Percentiles rank a stretch among this genome's conserved stretches.
Conservation (phyloP, 2,888 invertebrate species). For the Helobdella robusta region DNA sequence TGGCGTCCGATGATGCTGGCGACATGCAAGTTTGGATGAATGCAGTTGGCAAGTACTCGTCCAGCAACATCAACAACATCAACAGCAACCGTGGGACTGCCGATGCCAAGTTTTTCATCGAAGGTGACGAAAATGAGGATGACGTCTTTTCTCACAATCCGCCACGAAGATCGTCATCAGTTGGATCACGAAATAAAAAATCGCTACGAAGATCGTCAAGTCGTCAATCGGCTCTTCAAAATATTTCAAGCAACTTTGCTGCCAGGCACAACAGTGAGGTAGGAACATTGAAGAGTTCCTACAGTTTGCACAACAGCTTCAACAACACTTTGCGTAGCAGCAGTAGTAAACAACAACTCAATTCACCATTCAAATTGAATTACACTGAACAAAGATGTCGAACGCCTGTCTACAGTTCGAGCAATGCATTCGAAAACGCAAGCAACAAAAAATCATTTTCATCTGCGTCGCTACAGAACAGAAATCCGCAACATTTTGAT, state of each 20-base stretch:
- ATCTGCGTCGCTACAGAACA: too few relatives aligned
- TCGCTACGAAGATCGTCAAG: background rate
- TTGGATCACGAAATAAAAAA: too few relatives aligned
- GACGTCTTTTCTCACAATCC: too few relatives aligned
- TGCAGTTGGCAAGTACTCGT: background rate
- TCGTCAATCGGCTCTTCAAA: too few relatives aligned
- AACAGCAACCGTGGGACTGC: background rate
- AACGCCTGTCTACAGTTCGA: constrained; percentile 16
- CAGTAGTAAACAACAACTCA: background rate
- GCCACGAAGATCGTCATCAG: too few relatives aligned
- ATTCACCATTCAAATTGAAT: background rate
- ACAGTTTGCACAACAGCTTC: background rate
- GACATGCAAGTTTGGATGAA: background rate
- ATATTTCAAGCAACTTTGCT: too few relatives aligned
- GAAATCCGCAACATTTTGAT: too few relatives aligned
- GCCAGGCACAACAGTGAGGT: too few relatives aligned
- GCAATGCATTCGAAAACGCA: too few relatives aligned
- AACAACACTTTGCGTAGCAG: background rate
- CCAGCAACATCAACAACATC: background rate
- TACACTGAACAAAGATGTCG: constrained; percentile 9
- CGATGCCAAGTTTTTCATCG: too few relatives aligned
- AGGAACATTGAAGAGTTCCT: background rate
- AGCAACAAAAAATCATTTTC: too few relatives aligned
- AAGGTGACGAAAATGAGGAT: too few relatives aligned
- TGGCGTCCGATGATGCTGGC: background rate